Conservation (phyloP, 2,797 vertebrate genomes). For the Bradypodion ventrale region DNA sequence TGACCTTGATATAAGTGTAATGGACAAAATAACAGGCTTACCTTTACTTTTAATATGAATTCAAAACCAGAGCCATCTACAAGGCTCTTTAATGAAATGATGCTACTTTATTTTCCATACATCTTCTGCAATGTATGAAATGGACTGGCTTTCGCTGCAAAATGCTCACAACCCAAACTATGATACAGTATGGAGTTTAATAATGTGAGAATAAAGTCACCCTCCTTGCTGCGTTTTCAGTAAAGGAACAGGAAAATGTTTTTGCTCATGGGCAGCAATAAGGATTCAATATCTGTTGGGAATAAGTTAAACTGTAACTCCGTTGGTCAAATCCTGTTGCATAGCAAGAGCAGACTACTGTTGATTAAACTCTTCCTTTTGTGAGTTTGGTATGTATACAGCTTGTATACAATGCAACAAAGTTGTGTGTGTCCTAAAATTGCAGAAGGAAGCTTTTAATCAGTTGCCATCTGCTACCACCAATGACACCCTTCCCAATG, state of each 20-base stretch:
- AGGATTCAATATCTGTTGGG: no score
- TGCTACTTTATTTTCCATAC: background rate
- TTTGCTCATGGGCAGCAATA: background rate
- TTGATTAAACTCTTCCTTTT: no score
- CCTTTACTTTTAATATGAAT: background rate
- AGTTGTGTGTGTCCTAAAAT: no score
- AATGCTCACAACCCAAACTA: background rate
- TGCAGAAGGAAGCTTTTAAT: no score
- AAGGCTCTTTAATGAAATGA: background rate
- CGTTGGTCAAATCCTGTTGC: no score
- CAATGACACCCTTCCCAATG: no score
- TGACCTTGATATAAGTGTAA: constrained; percentile 11
- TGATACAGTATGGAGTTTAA: background rate
- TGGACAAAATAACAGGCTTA: background rate
- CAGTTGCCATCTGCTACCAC: no score
- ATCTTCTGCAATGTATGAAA: background rate
- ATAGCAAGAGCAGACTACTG: no score
- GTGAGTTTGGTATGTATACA: no score
- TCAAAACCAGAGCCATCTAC: background rate
- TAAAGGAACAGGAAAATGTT: background rate
- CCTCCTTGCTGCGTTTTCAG: background rate
- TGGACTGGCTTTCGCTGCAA: background rate
- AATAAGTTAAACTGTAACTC: no score
- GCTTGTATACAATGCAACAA: no score
- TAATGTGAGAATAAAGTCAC: background rate